A percentile compares a stretch with the other conserved stretches of the same genome.
Conservation (phyloP, 2,797 vertebrate species). For the Lagothrix lagotricha region DNA sequence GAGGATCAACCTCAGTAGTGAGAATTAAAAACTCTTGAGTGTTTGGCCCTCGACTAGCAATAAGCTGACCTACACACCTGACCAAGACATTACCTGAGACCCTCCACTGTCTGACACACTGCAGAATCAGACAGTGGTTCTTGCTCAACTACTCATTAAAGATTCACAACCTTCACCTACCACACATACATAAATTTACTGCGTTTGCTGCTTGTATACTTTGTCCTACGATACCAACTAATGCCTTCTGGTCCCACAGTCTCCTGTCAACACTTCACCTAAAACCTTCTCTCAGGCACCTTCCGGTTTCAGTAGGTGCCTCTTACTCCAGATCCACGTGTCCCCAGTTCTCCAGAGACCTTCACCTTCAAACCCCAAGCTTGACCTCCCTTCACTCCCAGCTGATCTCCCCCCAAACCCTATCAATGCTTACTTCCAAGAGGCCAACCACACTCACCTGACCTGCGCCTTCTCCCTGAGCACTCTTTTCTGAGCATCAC, state of each 20-base stretch:
- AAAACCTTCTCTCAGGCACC: slow-evolving; percentile 1
- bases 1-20: background rate
- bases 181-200: background rate
- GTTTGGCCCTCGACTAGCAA: background rate
- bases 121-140: background rate
- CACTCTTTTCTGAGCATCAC: slow-evolving; percentile 36
- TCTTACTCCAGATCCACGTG: background rate
- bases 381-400: background rate
- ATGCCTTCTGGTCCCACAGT: background rate
- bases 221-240: background rate
- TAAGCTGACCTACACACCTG: background rate
- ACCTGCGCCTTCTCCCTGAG: background rate
- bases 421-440: background rate
- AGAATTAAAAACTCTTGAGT: background rate
- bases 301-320: slow-evolving; percentile 31
- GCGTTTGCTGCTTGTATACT: background rate
- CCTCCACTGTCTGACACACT: background rate
- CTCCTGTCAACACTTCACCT: background rate
- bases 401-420: background rate
- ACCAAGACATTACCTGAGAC: background rate
- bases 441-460: background rate
- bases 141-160: slow-evolving; percentile 19
- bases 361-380: slow-evolving; percentile 53
- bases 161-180: slow-evolving; percentile 28
- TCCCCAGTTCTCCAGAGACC: background rate